Evolutionary conservation across 2,888 invertebrate species (phyloP), one percentile per base, ranked within the genome.

Genomic region (Merodon equestris): DNA sequence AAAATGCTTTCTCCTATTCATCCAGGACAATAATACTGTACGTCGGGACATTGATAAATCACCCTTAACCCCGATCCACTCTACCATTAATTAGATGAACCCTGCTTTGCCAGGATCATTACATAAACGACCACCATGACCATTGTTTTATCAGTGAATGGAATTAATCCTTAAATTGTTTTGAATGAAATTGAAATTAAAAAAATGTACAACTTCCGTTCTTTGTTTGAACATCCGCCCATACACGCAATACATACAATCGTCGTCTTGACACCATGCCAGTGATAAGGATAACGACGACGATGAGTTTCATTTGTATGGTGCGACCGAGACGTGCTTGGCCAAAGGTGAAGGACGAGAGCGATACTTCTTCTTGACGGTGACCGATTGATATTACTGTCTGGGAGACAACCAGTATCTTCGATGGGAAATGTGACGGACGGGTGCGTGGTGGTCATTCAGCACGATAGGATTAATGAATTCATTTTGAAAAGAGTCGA

Each of bases 401-500:
- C 60, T 54, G 53, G 53, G 42, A 10, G 63, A 51, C 15, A 40
- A 44, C 45, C n/a, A 36, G 19, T 40, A 47, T 38, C 45, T 36
- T 13, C 12, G 17, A 3, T 1, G 36, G 17, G n/a, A 40, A 40
- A 12, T 14, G 7, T 13, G 5, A 7, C 13, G 34, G 56, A 18
- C 44, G 2, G 27, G 27, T 27, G 2, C 27, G 27, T 27, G 27
- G 27, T 27, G 27, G 27, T 27, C 27, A 7, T 2, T 27, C 27
- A 57, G 34, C 17, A 10, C 14, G 47, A 10, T 17, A 27, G 63
- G 51, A 73, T 77, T 77, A 77, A 77, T 77, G 77, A 73, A 68
- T 73, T 73, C 73, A 61, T 73, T 77, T 77, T 53, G 57, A 77
- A 77, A 71, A 44, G 53, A 73, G 53, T 63, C 61, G 45, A 44